These are phyloP conservation scores for Pinctada fucata DNA, from an alignment of 2,888 invertebrate genomes.

Conservation along the genomic window DNA sequence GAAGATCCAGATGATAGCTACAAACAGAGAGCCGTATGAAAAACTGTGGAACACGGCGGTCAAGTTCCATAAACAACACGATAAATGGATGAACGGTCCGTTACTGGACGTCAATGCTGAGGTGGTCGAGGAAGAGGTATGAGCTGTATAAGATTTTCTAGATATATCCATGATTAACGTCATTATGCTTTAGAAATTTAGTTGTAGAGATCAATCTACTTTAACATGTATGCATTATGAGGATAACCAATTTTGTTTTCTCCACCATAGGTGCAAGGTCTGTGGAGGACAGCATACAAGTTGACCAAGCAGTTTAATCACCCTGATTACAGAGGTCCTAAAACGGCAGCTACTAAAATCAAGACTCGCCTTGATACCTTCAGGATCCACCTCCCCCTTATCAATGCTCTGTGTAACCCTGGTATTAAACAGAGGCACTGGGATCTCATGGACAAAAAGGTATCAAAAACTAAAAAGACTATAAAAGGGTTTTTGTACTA, in stretches of 20 bases:
- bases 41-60: constrained; percentile 75
- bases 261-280: constrained; percentile 66
- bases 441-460: constrained; percentile 75
- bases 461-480: constrained; percentile 34
- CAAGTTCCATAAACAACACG: constrained; percentile 72
- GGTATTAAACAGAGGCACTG: constrained; percentile 76
- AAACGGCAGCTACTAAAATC: constrained; percentile 73
- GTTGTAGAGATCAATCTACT: too few species aligned
- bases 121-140: constrained; percentile 75
- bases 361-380: constrained; percentile 76
- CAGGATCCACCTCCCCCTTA: constrained; percentile 75
- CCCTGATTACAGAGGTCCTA: constrained; percentile 72
- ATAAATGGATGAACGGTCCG: constrained; percentile 77
- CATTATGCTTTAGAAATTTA: too few species aligned
- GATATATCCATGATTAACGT: too few species aligned
- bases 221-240: too few species aligned
- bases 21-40: constrained; percentile 74
- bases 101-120: constrained; percentile 75
- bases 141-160: too few species aligned
- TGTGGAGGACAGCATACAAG: constrained; percentile 76
- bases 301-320: constrained; percentile 74
- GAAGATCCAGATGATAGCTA: constrained; percentile 68
- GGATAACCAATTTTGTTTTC: too few species aligned
- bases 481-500: not conserved
- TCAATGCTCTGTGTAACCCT: constrained; percentile 75